Evolutionary conservation across 2,888 invertebrate genomes (phyloP).

Genomic region (Clepsis dumicolana): DNA sequence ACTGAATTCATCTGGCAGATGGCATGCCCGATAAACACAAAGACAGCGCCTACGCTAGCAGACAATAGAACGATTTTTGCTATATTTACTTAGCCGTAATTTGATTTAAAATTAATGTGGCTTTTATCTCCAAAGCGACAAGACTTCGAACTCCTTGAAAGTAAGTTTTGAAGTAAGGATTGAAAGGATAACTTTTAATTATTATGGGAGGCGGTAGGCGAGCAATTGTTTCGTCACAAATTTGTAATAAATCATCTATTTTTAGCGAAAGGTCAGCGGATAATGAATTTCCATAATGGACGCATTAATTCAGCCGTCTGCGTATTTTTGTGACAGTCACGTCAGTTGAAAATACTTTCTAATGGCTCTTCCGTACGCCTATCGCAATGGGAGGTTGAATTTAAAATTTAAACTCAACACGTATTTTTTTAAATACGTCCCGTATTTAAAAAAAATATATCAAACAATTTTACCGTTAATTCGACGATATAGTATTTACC

Average conservation of each 20-base stretch:
- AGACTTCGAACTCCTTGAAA: neutral
- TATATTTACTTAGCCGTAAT: neutral
- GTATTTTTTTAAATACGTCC: too few species aligned
- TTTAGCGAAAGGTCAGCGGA: slow-evolving; percentile 7
- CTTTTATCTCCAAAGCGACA: neutral
- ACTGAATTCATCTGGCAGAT: neutral
- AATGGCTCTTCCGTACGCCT: neutral
- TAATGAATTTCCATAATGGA: slow-evolving; percentile 9
- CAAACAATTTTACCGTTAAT: too few species aligned
- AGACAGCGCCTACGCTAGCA: neutral
- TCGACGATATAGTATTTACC: too few species aligned
- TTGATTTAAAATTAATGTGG: neutral
- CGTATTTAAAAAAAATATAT: too few species aligned
- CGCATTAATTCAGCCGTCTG: neutral
- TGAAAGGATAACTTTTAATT: slow-evolving; percentile 25
- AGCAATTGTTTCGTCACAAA: slow-evolving; percentile 22
- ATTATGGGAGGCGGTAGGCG: slow-evolving; percentile 9
- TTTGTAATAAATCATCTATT: slow-evolving; percentile 17
- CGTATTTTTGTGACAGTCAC: slow-evolving; percentile 5
- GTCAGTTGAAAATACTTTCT: neutral
- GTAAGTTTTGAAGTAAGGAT: slow-evolving; percentile 6
- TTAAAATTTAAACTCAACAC: neutral
- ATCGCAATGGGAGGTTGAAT: neutral
- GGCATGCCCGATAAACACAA: neutral
- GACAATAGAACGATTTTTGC: neutral